Evolutionary conservation across 2,888 invertebrate species (phyloP).

Genomic region (Epirrita christyi): DNA sequence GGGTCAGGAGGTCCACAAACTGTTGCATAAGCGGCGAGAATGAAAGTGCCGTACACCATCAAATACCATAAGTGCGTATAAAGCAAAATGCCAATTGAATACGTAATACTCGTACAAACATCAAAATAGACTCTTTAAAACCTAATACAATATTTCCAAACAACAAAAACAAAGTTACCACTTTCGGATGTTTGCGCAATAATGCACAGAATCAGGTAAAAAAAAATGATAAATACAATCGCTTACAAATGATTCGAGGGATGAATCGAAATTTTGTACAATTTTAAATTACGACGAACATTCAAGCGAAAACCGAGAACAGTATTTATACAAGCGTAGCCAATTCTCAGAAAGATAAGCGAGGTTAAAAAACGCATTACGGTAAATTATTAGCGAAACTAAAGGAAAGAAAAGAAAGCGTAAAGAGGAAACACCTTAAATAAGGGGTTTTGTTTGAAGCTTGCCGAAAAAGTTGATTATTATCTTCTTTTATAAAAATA

Average conservation of each 20-base stretch:
- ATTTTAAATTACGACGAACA: not conserved
- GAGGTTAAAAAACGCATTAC: constrained; percentile 21
- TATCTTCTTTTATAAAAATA: too few relatives aligned
- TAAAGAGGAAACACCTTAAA: constrained; percentile 4
- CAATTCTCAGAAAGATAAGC: constrained; percentile 10
- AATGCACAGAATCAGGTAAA: too few relatives aligned
- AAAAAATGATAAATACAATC: too few relatives aligned
- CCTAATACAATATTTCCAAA: too few relatives aligned
- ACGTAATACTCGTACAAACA: too few relatives aligned
- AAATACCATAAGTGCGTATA: not conserved
- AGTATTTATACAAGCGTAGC: constrained; percentile 16
- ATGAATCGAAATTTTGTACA: too few relatives aligned
- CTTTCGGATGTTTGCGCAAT: too few relatives aligned
- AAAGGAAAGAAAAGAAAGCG: constrained; percentile 11
- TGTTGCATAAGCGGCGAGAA: constrained; percentile 22
- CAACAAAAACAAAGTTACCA: too few relatives aligned
- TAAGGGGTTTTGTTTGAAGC: constrained; percentile 1
- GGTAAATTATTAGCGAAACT: constrained; percentile 9
- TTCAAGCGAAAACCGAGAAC: constrained; percentile 5
- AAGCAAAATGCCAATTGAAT: too few relatives aligned
- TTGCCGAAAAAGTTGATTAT: not conserved
- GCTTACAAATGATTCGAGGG: too few relatives aligned
- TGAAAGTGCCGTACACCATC: constrained; percentile 16
- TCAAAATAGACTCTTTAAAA: too few relatives aligned
- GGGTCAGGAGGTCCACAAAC: constrained; percentile 14